phyloP scores from a whole-genome alignment of 2,113 vertebrate genomes.

The Chlorodrepanis virens region DNA sequence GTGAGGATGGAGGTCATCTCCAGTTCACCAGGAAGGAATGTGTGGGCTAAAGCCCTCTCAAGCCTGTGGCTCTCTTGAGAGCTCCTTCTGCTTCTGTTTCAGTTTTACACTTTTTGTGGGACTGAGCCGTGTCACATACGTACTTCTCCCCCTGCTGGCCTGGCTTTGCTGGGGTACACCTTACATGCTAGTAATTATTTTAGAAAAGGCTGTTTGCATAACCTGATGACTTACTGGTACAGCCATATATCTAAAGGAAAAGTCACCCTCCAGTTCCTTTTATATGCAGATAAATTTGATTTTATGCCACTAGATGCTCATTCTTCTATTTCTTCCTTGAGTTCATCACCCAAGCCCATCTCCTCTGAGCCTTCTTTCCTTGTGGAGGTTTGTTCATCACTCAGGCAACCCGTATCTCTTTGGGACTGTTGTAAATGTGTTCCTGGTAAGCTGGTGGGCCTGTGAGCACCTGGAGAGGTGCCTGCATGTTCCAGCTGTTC shows the following conservation, averaged over 20 bases:
- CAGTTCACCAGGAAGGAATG: neutral
- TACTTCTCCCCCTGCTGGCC: neutral
- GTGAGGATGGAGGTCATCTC: neutral
- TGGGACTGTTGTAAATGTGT: neutral
- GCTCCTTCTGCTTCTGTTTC: neutral
- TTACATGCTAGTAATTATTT: neutral
- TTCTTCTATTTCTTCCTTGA: neutral
- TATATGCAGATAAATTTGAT: neutral
- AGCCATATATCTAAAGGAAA: neutral
- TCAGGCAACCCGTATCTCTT: neutral
- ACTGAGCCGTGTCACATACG: accelerated
- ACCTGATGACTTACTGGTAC: neutral
- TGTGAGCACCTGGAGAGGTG: neutral
- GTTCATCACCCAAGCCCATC: neutral
- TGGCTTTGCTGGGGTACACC: neutral
- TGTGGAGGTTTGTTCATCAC: neutral
- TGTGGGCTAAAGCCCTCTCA: neutral
- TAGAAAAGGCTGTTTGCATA: neutral
- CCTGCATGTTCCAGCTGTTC: neutral
- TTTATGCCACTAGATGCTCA: neutral
- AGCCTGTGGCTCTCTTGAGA: neutral
- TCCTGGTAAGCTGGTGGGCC: neutral
- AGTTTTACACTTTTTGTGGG: neutral
- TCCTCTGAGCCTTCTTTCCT: neutral
- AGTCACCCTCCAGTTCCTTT: neutral